These are phyloP conservation scores for Stegastes partitus DNA, from an alignment of 2,113 vertebrate species.

Conservation along the genomic window DNA sequence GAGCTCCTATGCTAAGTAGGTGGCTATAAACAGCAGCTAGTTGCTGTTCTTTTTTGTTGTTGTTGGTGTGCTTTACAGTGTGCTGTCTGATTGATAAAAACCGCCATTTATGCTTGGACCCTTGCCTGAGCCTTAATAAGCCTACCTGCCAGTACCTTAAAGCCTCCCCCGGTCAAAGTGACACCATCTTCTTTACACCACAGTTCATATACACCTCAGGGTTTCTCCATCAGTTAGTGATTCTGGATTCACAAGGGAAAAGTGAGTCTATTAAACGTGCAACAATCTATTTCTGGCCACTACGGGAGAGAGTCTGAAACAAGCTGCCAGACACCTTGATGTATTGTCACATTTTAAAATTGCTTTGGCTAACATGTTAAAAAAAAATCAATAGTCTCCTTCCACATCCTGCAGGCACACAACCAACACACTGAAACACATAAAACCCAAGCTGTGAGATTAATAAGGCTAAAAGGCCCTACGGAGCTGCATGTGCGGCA, in stretches of 20 bases:
- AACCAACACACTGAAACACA: not conserved
- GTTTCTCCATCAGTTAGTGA: not conserved
- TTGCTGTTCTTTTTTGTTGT: no score
- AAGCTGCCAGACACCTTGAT: constrained; percentile 1
- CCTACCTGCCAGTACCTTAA: no score
- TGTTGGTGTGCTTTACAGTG: no score
- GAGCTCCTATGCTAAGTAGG: no score
- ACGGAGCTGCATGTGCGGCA: not conserved
- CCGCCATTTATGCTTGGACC: no score
- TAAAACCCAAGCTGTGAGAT: constrained; percentile 21
- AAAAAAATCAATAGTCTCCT: constrained; percentile 3
- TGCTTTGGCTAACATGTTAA: not conserved
- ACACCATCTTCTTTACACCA: no score
- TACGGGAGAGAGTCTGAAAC: not conserved
- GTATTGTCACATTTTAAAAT: constrained; percentile 8
- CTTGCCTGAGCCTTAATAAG: no score
- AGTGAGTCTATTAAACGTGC: not conserved
- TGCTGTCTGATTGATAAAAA: no score
- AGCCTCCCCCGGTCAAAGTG: no score
- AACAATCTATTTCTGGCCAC: not conserved
- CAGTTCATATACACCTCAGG: not conserved
- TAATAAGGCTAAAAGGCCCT: constrained; percentile 14
- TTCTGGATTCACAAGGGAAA: not conserved
- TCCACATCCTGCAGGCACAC: constrained; percentile 6
- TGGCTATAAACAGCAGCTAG: no score